Evolutionary conservation across 2,113 vertebrate genomes (phyloP).

Genomic region (Tupaia tana): DNA sequence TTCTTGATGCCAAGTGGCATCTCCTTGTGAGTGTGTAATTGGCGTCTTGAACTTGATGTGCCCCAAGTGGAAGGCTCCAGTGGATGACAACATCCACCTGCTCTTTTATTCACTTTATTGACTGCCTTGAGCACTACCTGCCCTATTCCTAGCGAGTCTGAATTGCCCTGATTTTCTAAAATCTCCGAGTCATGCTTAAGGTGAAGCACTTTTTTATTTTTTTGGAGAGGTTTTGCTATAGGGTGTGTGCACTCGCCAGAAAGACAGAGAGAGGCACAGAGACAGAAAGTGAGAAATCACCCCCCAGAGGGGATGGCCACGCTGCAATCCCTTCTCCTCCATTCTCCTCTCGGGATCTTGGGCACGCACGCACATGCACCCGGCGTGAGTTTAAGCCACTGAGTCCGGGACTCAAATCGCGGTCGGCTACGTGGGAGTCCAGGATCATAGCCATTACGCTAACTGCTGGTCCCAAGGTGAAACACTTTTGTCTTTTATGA

Average conservation of each 20-base stretch:
- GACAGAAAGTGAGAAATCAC: too few species aligned
- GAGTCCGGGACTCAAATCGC: too few species aligned
- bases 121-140: background rate
- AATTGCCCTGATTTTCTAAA: background rate
- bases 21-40: background rate
- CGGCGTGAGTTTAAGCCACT: too few species aligned
- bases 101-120: background rate
- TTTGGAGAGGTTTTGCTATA: too few species aligned
- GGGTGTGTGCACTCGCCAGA: too few species aligned
- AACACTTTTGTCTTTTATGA: background rate
- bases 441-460: too few species aligned
- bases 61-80: background rate
- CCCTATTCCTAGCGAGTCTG: background rate
- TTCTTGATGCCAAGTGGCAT: background rate
- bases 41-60: background rate
- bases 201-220: background rate
- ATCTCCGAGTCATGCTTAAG: background rate
- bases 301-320: too few species aligned
- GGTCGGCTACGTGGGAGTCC: too few species aligned
- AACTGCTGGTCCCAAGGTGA: background rate
- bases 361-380: too few species aligned
- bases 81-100: background rate
- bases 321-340: too few species aligned
- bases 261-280: too few species aligned
- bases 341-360: too few species aligned